Conservation (phyloP, 1,140 invertebrate genomes). For the Cotesia typhae region DNA sequence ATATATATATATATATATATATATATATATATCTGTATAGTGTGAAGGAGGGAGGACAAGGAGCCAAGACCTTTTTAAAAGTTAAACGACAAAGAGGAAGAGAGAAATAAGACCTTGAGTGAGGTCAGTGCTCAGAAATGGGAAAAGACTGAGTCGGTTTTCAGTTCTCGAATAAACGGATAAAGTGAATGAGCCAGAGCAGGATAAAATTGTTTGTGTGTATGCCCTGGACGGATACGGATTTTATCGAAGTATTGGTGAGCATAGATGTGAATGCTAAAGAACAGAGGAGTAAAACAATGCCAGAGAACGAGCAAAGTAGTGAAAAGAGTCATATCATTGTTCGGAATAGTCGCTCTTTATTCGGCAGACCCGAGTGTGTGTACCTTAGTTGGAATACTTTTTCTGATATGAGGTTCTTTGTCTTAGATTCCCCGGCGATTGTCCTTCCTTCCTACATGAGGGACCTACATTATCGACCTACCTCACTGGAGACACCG, state of each 20-base stretch:
- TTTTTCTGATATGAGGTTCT: no score
- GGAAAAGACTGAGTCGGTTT: constrained; percentile 34
- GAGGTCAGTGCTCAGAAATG: constrained; percentile 47
- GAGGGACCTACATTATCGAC: no score
- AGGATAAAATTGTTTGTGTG: not conserved
- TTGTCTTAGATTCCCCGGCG: no score
- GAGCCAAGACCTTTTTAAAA: not conserved
- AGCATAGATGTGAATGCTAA: not conserved
- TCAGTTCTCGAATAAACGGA: constrained; percentile 21
- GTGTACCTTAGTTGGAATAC: no score
- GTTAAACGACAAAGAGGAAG: not conserved
- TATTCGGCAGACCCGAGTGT: no score
- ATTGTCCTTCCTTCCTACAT: no score
- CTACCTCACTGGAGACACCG: no score
- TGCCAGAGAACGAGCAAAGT: constrained; percentile 14
- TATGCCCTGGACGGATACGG: not conserved
- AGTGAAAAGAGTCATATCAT: constrained; percentile 26
- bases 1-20: no score
- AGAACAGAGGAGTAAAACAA: not conserved
- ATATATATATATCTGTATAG: constrained; percentile 7
- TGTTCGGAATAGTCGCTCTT: not conserved
- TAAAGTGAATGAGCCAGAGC: constrained; percentile 24
- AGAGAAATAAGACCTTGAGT: constrained; percentile 47
- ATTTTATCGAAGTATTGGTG: not conserved
- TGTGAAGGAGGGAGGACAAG: not conserved